Evolutionary conservation across 2,888 invertebrate species (phyloP), one percentile per base, ranked within the genome.

Genomic region (Liopterus haemorrhoidalis): DNA sequence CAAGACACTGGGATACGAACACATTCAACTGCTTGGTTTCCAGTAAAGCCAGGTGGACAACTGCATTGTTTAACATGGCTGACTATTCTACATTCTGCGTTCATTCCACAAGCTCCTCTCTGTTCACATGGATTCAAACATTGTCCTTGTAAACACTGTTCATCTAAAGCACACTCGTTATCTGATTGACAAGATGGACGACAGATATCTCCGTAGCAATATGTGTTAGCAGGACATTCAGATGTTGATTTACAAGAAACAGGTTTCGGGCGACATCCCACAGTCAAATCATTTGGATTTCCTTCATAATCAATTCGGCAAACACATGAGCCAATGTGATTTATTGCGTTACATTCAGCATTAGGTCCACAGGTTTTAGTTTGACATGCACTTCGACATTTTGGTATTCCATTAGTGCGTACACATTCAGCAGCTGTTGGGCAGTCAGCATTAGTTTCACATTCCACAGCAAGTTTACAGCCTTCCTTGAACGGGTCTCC

Each of bases 401-500:
- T 90, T 30, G 84, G 80, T 38, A 78, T 69, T 30, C 84, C 84
- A 58, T 81, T 81, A 3, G 76, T 71, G 51, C 76, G 74, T 14
- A 80, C 76, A 62, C 91, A 92, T 59, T 81, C 80, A 11, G 91
- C 90, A 48, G 81, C 79, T 22, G 73, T 63, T 4, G 91, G 91
- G 61, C 93, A 93, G 61, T 91, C 90, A 45, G 77, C 73, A 59
- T 90, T 81, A 30, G 74, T 73, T 51, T 77, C 72, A 63, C 92
- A 93, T 68, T 91, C 90, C 20, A 82, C 82, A n/a, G 89, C 80
- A 48, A 80, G 75, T 47, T 76, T 79, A 58, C 92, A 91, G 18
- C 90, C 90, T 60, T 85, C 84, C 53, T 80, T 80, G 59, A 87
- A 86, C 2, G 92, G 82, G 70, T 93, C 85, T 2, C 92, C 92